Evolutionary conservation across 35 echinoderm and acorn worm species (phyloP).

Genomic region (Ptychodera flava): DNA sequence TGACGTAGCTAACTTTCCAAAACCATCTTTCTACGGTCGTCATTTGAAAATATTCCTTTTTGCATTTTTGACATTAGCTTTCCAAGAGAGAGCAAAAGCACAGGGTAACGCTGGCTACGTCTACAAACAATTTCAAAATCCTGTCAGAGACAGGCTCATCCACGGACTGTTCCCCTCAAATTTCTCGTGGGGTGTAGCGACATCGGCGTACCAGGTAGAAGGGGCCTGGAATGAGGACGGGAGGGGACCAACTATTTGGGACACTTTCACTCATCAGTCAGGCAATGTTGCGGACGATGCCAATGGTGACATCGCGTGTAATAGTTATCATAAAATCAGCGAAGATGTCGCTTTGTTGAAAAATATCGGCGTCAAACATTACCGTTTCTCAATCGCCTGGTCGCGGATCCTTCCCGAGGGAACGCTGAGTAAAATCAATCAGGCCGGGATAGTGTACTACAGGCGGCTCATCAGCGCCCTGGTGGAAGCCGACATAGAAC

Average conservation of each 20-base stretch:
- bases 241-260: conserved; percentile 7
- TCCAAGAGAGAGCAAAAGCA: neutral
- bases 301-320: conserved; percentile 31
- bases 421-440: conserved; percentile 35
- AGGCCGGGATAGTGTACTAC: conserved; percentile 39
- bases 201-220: conserved; percentile 19
- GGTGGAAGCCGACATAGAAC: conserved; percentile 20
- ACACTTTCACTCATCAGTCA: neutral
- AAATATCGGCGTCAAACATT: conserved; percentile 38
- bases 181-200: conserved; percentile 61
- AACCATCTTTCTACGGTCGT: no score
- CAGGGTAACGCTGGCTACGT: neutral
- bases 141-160: conserved; percentile 58
- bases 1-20: no score
- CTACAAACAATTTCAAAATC: conserved; percentile 13
- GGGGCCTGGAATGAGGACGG: conserved; percentile 18
- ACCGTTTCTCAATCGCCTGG: conserved; percentile 39
- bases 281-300: neutral
- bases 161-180: conserved; percentile 62
- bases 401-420: conserved; percentile 24
- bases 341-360: conserved; percentile 27
- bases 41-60: no score
- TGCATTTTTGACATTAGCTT: no score
- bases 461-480: conserved; percentile 33
- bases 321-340: conserved; percentile 33